Evolutionary conservation across 2,797 vertebrate genomes (phyloP).

Genomic region (Zalophus californianus): DNA sequence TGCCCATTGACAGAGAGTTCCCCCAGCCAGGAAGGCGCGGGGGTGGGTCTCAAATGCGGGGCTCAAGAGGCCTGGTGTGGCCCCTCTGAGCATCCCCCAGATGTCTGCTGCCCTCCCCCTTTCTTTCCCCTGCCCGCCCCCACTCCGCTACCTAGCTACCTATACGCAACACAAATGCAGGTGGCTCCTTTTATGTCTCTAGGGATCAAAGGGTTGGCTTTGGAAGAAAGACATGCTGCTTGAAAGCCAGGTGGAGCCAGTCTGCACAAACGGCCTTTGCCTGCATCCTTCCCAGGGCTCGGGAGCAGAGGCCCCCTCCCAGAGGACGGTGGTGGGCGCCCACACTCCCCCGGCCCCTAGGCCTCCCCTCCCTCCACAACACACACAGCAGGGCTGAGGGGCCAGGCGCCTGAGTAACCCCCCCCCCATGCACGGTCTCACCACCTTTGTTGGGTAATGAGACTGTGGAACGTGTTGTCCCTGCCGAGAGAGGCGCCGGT

Average conservation of each 20-base stretch:
- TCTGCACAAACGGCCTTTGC: conserved; percentile 9
- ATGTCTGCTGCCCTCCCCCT: neutral
- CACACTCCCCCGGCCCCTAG: neutral
- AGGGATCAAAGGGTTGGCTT: conserved; percentile 75
- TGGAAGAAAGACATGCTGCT: conserved; percentile 68
- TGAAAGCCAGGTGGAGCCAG: conserved; percentile 44
- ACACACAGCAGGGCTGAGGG: neutral
- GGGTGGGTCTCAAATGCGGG: neutral
- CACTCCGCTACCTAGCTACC: conserved; percentile 63
- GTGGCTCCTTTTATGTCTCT: conserved; percentile 63
- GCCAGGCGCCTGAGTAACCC: rapidly evolving
- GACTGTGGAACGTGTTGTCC: conserved; percentile 12
- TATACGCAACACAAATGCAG: conserved; percentile 39
- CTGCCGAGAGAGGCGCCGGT: conserved; percentile 31
- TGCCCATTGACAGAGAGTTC: neutral
- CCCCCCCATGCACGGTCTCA: neutral
- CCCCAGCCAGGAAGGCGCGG: neutral
- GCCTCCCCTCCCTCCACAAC: neutral
- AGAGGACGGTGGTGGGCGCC: rapidly evolving
- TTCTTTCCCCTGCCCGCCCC: neutral
- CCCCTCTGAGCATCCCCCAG: neutral
- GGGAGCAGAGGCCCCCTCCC: neutral
- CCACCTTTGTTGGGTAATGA: neutral
- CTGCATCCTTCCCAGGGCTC: neutral
- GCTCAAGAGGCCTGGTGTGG: neutral